Percentiles rank a stretch among this genome's conserved stretches.
These are phyloP conservation scores for Cephalopholis sonnerati DNA, from an alignment of 2,113 vertebrate species.

Conservation along the genomic window DNA sequence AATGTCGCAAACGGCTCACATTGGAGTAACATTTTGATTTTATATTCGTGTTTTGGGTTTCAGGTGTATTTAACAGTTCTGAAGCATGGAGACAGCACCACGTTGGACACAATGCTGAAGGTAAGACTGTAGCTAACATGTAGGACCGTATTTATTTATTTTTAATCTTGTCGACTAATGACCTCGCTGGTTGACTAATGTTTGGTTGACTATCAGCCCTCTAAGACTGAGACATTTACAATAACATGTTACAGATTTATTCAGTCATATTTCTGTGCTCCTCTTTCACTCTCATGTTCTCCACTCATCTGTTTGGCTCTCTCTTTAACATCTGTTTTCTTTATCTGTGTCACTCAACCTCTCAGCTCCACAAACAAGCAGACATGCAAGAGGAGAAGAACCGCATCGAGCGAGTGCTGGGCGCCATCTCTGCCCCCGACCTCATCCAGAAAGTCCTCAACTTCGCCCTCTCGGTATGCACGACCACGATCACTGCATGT, in stretches of 20 bases:
- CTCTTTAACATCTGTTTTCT: neutral
- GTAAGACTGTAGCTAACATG: slow-evolving; percentile 71
- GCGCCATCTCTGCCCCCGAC: slow-evolving; percentile 94
- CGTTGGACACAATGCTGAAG: slow-evolving; percentile 97
- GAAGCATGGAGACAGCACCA: slow-evolving; percentile 94
- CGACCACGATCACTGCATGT: neutral
- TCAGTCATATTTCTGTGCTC: no score
- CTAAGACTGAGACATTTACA: no score
- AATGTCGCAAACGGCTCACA: neutral
- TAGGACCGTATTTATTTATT: no score
- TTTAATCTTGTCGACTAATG: no score
- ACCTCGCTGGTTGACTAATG: no score
- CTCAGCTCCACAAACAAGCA: slow-evolving; percentile 96
- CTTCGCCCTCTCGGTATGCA: slow-evolving; percentile 96
- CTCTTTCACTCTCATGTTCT: neutral
- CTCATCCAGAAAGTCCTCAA: slow-evolving; percentile 97
- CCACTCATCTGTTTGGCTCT: neutral
- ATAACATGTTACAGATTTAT: no score
- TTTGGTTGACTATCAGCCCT: no score
- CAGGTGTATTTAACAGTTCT: slow-evolving; percentile 97
- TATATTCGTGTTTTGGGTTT: neutral
- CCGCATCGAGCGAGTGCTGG: slow-evolving; percentile 95
- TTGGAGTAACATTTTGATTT: neutral
- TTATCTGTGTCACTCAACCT: no score
- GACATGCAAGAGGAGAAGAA: slow-evolving; percentile 99